These are phyloP conservation scores for Psettodes erumei DNA, from an alignment of 2,113 vertebrate genomes.

Conservation along the genomic window DNA sequence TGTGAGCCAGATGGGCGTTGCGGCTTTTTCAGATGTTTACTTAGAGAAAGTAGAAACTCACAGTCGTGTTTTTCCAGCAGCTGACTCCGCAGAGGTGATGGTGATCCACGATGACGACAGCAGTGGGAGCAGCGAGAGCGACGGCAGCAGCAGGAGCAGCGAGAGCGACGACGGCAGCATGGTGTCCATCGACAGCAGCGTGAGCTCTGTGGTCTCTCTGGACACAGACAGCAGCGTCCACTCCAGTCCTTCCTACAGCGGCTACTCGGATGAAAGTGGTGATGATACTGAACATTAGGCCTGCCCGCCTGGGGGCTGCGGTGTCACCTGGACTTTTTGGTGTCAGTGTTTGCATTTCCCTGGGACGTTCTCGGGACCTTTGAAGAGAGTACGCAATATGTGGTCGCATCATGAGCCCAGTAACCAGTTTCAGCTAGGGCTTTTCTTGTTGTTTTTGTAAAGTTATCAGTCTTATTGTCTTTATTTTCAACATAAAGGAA, in stretches of 20 bases:
- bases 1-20: background rate
- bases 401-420: slow-evolving; percentile 3
- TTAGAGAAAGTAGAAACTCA: background rate
- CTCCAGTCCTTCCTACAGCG: slow-evolving; percentile 22
- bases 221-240: slow-evolving; percentile 60
- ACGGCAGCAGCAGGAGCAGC: slow-evolving; percentile 44
- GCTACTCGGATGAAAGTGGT: slow-evolving; percentile 33
- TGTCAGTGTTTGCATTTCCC: background rate
- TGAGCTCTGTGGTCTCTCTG: slow-evolving; percentile 62
- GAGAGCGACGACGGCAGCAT: slow-evolving; percentile 32
- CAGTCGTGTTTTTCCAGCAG: slow-evolving; percentile 27
- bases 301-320: background rate
- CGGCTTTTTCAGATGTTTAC: background rate
- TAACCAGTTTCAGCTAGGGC: background rate
- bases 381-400: background rate
- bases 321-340: slow-evolving; percentile 22
- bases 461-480: slow-evolving; percentile 18
- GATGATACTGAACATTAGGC: slow-evolving; percentile 42
- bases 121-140: slow-evolving; percentile 34
- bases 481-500: slow-evolving; percentile 54
- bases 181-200: slow-evolving; percentile 60
- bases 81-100: slow-evolving; percentile 49
- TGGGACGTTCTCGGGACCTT: slow-evolving; percentile 1
- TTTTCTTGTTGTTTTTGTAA: slow-evolving; percentile 41
- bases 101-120: slow-evolving; percentile 72